Percentiles rank a stretch among this genome's conserved stretches.
Evolutionary conservation across 2,797 vertebrate genomes (phyloP).

Genomic region (Darevskia mixta): DNA sequence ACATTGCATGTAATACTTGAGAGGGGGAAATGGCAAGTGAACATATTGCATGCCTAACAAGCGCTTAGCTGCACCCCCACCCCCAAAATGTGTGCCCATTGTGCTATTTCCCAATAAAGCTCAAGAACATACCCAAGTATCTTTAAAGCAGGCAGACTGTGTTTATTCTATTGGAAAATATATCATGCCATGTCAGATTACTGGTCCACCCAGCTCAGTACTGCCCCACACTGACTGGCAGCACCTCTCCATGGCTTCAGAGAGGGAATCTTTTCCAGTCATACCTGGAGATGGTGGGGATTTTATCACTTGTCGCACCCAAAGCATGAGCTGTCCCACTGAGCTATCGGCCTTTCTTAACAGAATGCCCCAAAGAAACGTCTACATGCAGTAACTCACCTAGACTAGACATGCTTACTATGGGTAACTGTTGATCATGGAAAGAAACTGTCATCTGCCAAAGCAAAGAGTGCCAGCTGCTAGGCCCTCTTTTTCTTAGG

Average conservation of each 20-base stretch:
- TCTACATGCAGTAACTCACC: not conserved
- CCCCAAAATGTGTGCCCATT: no score
- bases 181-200: not conserved
- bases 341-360: not conserved
- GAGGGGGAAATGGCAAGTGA: not conserved
- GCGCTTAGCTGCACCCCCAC: not conserved
- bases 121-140: no score
- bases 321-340: not conserved
- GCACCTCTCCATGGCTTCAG: not conserved
- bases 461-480: not conserved
- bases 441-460: not conserved
- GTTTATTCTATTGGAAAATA: not conserved
- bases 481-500: not conserved
- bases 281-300: not conserved
- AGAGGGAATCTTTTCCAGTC: not conserved
- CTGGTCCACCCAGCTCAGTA: not conserved
- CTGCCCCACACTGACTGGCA: not conserved
- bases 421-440: no score
- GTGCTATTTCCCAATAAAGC: no score
- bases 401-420: not conserved
- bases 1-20: not conserved
- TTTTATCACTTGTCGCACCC: not conserved
- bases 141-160: not conserved
- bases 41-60: not conserved
- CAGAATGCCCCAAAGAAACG: not conserved